phyloP scores from a whole-genome alignment of 2,797 vertebrate species.

The Phataginus tricuspis region DNA sequence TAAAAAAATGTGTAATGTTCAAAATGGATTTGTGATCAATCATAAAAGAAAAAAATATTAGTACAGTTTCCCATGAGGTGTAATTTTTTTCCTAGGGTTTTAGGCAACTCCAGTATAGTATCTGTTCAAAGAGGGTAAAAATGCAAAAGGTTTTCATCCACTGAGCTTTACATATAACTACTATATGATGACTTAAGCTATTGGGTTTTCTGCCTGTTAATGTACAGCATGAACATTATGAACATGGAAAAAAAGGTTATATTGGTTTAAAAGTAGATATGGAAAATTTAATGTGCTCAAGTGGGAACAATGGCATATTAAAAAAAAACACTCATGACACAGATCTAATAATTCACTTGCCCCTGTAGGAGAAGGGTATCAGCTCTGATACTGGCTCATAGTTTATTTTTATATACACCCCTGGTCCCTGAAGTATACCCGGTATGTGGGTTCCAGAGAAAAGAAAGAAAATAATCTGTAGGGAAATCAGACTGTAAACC shows the following conservation, averaged over 20 bases:
- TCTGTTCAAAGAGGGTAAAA: slow-evolving; percentile 58
- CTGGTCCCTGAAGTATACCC: slow-evolving; percentile 87
- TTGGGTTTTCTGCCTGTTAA: slow-evolving; percentile 84
- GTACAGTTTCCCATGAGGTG: slow-evolving; percentile 72
- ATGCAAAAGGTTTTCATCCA: slow-evolving; percentile 83
- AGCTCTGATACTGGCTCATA: slow-evolving; percentile 86
- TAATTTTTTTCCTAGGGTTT: slow-evolving; percentile 47
- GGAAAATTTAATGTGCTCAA: slow-evolving; percentile 88
- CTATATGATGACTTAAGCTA: slow-evolving; percentile 83
- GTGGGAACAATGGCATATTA: slow-evolving; percentile 89
- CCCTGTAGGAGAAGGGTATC: slow-evolving; percentile 87
- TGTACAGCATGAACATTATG: slow-evolving; percentile 85
- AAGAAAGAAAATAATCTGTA: slow-evolving; percentile 89
- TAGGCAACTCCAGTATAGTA: slow-evolving; percentile 35
- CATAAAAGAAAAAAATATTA: slow-evolving; percentile 84
- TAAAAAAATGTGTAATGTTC: slow-evolving; percentile 79
- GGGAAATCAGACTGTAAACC: slow-evolving; percentile 89
- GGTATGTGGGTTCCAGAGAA: slow-evolving; percentile 88
- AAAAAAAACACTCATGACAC: slow-evolving; percentile 89
- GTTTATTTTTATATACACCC: slow-evolving; percentile 90
- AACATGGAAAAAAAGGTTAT: slow-evolving; percentile 85
- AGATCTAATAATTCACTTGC: slow-evolving; percentile 90
- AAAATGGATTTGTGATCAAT: slow-evolving; percentile 80
- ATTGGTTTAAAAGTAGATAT: slow-evolving; percentile 88
- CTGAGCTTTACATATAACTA: slow-evolving; percentile 85